phyloP scores from a whole-genome alignment of 2,888 invertebrate genomes.

The Oscheius sp. region DNA sequence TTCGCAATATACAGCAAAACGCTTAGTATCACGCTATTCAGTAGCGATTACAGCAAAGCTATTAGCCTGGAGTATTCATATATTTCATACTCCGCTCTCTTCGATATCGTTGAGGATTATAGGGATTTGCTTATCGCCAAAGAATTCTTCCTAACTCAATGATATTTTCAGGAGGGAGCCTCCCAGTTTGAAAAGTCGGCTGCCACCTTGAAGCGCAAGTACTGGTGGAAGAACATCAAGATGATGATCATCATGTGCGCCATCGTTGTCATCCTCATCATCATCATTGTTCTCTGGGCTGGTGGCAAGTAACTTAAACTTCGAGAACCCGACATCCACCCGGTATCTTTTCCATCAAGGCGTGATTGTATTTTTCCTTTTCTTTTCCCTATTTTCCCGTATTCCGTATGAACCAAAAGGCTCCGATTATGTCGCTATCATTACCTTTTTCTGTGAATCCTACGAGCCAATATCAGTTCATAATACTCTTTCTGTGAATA shows the following conservation, averaged over 20 bases:
- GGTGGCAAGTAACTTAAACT: slow-evolving; percentile 37
- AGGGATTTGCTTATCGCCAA: background rate
- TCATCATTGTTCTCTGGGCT: slow-evolving; percentile 43
- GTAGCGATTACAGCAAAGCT: too few relatives aligned
- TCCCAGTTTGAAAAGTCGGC: slow-evolving; percentile 74
- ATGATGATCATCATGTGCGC: slow-evolving; percentile 73
- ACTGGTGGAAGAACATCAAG: slow-evolving; percentile 74
- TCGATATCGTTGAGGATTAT: background rate
- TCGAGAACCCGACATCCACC: background rate
- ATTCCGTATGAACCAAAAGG: slow-evolving; percentile 16
- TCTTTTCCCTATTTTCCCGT: background rate
- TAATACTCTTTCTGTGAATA: slow-evolving; percentile 17
- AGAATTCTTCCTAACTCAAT: background rate
- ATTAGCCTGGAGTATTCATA: too few relatives aligned
- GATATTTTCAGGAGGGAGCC: slow-evolving; percentile 70
- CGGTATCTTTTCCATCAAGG: slow-evolving; percentile 5
- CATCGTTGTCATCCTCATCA: slow-evolving; percentile 42
- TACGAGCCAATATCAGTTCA: slow-evolving; percentile 11
- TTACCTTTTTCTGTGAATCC: background rate
- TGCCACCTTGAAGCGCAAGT: slow-evolving; percentile 73
- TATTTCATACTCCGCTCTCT: background rate
- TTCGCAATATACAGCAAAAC: too few relatives aligned
- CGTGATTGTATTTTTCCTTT: slow-evolving; percentile 17
- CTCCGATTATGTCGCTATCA: slow-evolving; percentile 28
- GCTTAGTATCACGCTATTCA: too few relatives aligned